Evolutionary conservation across 2,113 vertebrate species (phyloP).

Genomic region (Picathartes gymnocephalus): DNA sequence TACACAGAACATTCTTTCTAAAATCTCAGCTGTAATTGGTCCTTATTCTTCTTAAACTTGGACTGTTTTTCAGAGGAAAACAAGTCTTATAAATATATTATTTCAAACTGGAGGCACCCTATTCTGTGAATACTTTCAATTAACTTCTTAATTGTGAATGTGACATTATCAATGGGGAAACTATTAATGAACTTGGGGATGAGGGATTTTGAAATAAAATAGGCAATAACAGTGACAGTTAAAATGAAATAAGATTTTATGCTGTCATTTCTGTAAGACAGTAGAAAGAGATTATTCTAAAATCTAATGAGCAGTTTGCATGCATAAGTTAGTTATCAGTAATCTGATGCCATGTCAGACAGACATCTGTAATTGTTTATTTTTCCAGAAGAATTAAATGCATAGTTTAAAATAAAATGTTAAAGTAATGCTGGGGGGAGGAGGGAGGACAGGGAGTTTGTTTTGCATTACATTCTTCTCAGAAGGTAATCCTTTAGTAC

Average conservation of each 20-base stretch:
- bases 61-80: not conserved
- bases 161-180: not conserved
- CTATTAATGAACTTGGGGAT: not conserved
- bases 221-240: not conserved
- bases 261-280: not conserved
- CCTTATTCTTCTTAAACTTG: not conserved
- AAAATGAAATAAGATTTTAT: not conserved
- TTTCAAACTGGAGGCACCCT: not conserved
- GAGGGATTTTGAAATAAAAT: not conserved
- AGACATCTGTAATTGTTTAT: not conserved
- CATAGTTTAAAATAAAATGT: not conserved
- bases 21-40: not conserved
- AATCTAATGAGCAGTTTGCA: not conserved
- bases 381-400: conserved; percentile 2
- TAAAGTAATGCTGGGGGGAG: not conserved
- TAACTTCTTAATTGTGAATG: not conserved
- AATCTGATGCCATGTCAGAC: not conserved
- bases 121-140: not conserved
- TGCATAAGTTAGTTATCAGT: not conserved
- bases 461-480: not conserved
- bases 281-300: not conserved
- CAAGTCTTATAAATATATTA: not conserved
- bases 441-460: not conserved
- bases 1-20: not conserved
- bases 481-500: not conserved